A percentile compares a stretch with the other conserved stretches of the same genome.
phyloP scores from a whole-genome alignment of 1,140 invertebrate genomes.

The Drosophila sucinea region DNA sequence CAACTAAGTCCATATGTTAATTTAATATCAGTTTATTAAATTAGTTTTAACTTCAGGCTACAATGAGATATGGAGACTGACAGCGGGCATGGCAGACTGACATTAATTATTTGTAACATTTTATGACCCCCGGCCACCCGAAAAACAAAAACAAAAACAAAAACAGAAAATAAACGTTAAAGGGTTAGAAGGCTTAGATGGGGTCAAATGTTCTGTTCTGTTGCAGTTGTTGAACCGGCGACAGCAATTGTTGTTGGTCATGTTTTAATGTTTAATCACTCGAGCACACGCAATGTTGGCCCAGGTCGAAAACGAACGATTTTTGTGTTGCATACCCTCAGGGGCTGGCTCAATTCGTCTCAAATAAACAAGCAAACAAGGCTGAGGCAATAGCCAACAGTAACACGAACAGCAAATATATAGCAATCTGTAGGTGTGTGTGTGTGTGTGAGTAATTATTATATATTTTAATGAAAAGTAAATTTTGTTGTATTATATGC shows the following conservation, averaged over 20 bases:
- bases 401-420: constrained; percentile 20
- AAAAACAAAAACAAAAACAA: constrained; percentile 33
- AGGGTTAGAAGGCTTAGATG: constrained; percentile 32
- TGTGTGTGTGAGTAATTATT: constrained; percentile 53
- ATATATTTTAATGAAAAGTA: constrained; percentile 72
- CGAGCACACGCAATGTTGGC: constrained; percentile 55
- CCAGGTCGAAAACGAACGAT: constrained; percentile 1
- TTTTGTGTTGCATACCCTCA: neutral
- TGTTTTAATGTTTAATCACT: constrained; percentile 46
- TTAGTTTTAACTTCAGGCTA: constrained; percentile 5
- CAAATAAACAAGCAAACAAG: constrained; percentile 49
- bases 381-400: constrained; percentile 7
- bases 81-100: constrained; percentile 19
- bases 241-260: constrained; percentile 32
- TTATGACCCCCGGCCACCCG: constrained; percentile 31
- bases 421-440: neutral
- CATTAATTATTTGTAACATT: constrained; percentile 37
- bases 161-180: too few relatives aligned
- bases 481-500: constrained; percentile 44
- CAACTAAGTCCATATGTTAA: constrained; percentile 18
- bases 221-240: constrained; percentile 23
- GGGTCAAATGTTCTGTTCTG: neutral
- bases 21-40: constrained; percentile 20
- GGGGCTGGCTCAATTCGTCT: neutral
- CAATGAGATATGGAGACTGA: neutral